These are phyloP conservation scores for Phodopus roborovskii DNA, from an alignment of 2,113 vertebrate genomes.

Conservation along the genomic window DNA sequence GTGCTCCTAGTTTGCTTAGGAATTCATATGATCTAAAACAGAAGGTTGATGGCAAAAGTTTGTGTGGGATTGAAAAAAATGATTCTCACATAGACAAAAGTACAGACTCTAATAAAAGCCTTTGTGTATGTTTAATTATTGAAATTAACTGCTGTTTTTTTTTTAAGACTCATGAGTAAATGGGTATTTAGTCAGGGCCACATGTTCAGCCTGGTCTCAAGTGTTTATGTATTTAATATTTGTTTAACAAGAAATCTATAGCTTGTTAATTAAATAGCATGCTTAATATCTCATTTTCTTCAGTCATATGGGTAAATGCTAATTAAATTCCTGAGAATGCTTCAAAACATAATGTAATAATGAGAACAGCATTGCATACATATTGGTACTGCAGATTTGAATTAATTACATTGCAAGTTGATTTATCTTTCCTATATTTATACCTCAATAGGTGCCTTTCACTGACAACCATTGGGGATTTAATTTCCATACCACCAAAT, in stretches of 20 bases:
- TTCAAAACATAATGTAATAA: conserved; percentile 83
- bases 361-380: conserved; percentile 71
- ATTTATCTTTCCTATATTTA: conserved; percentile 85
- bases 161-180: conserved; percentile 57
- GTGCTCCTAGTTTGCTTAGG: neutral
- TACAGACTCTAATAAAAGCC: neutral
- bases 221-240: conserved; percentile 80
- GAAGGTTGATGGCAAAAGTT: neutral
- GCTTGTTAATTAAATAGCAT: conserved; percentile 80
- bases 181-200: conserved; percentile 66
- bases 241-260: conserved; percentile 84
- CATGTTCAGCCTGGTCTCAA: conserved; percentile 70
- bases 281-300: conserved; percentile 83
- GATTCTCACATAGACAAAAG: neutral
- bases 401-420: conserved; percentile 84
- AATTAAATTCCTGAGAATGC: conserved; percentile 82
- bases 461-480: conserved; percentile 77
- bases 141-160: conserved; percentile 43
- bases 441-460: conserved; percentile 80
- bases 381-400: conserved; percentile 81
- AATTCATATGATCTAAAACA: neutral
- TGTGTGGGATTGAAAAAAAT: neutral
- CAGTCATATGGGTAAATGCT: conserved; percentile 78
- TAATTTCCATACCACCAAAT: conserved; percentile 79
- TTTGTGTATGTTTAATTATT: conserved; percentile 45